Base-by-base conservation (phyloP, 2,797 vertebrate species). In the Tapera naevia region DNA sequence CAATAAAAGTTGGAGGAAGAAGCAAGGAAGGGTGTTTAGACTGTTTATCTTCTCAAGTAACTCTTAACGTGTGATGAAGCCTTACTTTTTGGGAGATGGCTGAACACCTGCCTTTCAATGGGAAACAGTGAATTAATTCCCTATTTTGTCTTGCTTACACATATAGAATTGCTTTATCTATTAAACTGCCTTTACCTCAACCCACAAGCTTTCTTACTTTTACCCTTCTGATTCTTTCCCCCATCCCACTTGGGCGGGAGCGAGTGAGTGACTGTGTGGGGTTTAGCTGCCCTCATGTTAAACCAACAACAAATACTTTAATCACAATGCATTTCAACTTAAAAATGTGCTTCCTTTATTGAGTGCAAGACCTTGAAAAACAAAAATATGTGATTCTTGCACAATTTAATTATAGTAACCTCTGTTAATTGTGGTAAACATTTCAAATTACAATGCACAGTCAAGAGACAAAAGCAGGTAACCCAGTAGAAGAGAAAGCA, bases 211-310 rank as follows among this genome's bases (percentile, higher is more conserved):
- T 83, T 60, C 50, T 45, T 11, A 61, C 18, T 78, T 89, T 67
- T 25, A 41, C 17, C 6, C 4, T 86, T 86, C 33, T 64, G 21
- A 41, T 37, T 51, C 9, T 67, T 30, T 78, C 16, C 6, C 23
- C 19, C 14, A 33, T 30, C 2, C 11, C 9, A 12, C 17, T 10
- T n/a, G 18, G 1, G 1, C 10, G 6, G 17, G 4, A 30, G 37
- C n/a, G 22, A 74, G 15, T 9, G 23, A 67, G 8, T 0, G 0
- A 16, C 17, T 71, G 3, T 2, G 0, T 43, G 61, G 32, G 9
- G 6, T 4, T 83, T 50, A 64, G 43, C 15, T 72, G 19, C 18
- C 43, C 33, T 35, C 3, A 2, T 35, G 6, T 61, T 46, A 88
- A 85, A 76, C 2, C 13, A 53, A 56, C 28, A 51, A 30, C 6